Evolutionary conservation across 1,140 invertebrate genomes (phyloP), one percentile per base, ranked within the genome.

Genomic region (Diorhabda elongata): DNA sequence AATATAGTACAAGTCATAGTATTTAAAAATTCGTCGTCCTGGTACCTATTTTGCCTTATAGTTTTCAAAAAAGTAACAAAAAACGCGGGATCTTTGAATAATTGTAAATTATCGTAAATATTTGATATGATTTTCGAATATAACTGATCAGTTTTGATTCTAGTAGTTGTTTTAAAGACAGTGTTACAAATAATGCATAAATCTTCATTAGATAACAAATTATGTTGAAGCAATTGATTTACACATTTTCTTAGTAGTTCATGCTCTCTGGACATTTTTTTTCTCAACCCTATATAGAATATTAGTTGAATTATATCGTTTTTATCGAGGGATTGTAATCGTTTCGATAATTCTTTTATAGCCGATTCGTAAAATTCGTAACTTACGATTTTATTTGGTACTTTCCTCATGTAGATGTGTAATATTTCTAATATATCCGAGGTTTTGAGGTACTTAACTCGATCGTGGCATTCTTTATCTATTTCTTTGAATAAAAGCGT

Each of bases 21-120:
- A 42, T n/a, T 68, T 64, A 81, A 70, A 63, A 81, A 68, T 69
- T 80, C 74, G 47, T 81, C 79, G 71, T 76, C 72, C 73, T 78
- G 76, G 66, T 72, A 78, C 5, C 75, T 61, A 71, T 81, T 81
- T 8, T 79, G 78, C 67, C 78, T 72, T n/a, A 80, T 56, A 11
- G 74, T 77, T 73, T 81, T 81, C 26, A 80, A 65, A 57, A 81
- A 68, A 47, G 77, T 80, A 61, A 80, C 61, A 66, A 80, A 79
- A 57, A 78, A 61, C 6, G 75, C 73, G 58, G 76, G 69, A 74
- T 81, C 80, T 58, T 78, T 73, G 5, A 81, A 66, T 42, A 81
- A 45, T 44, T 44, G 43, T 65, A 81, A 69, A 69, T 81, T 79
- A 47, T 80, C 68, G 62, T 77, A 72, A 58, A 81, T 63, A 52